Conservation (phyloP, 2,797 vertebrate genomes). For the Enteromius fasciolatus region DNA sequence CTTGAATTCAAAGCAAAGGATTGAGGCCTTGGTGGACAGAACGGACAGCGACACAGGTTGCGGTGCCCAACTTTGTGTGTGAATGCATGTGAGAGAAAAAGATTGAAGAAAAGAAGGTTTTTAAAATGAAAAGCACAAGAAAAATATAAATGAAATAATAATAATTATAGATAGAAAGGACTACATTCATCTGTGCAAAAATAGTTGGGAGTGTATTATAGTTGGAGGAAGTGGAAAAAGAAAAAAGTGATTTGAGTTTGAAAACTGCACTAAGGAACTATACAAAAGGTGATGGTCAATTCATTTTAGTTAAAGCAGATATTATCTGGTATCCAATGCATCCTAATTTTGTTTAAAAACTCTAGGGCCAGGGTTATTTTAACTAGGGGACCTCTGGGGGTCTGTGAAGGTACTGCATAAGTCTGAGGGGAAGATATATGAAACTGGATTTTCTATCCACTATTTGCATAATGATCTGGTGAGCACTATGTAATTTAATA, state of each 20-base stretch:
- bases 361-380: background rate
- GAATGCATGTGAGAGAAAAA: conserved; percentile 47
- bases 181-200: background rate
- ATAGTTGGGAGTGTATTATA: background rate
- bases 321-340: background rate
- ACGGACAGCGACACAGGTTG: conserved; percentile 60
- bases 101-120: background rate
- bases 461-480: background rate
- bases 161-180: background rate
- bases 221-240: background rate
- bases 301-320: background rate
- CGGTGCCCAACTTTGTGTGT: conserved; percentile 51
- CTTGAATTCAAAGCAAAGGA: conserved; percentile 85
- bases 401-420: background rate
- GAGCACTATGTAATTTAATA: background rate
- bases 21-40: conserved; percentile 72
- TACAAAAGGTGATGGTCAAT: background rate
- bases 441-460: background rate
- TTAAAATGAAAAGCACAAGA: background rate
- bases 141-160: background rate
- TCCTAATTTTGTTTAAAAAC: background rate
- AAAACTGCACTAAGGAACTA: background rate
- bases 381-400: conserved; percentile 24
- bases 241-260: background rate
- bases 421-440: background rate